Base-by-base conservation (phyloP, 1,140 invertebrate species). In the Venustaconcha ellipsiformis region DNA sequence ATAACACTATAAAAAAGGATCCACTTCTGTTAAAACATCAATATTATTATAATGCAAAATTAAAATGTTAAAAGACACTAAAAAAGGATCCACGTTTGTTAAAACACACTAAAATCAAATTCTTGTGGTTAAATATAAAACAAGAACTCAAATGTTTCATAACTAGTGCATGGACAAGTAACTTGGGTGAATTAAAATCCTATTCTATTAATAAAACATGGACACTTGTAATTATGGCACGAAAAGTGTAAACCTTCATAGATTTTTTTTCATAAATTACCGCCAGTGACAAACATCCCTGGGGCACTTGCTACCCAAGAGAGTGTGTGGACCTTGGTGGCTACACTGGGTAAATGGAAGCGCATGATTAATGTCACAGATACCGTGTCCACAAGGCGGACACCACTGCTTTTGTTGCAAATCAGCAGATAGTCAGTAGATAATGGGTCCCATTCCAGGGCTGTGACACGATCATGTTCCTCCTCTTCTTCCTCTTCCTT, bases 241-340 rank as follows among this genome's bases (percentile, higher is more conserved):
- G 6, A 69, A 57, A n/a, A 18, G 1, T 17, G 48, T 11, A 13
- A 2, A 17, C 57, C n/a, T 23, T 68, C 30, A 72, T 64, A 73
- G 68, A 14, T 18, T 48, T 5, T 18, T 48, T 14, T 18, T 37
- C 12, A 20, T 63, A 15, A 72, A 82, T 76, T 78, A 90, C 90
- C 90, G 73, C 90, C 90, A 57, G 90, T 90, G 17, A 92, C 80
- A 85, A 92, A 92, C 86, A 91, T 90, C 58, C 91, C 91, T 14
- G 91, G 90, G 26, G 90, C 90, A 66, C 84, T 83, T 13, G 82
- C 81, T 17, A 92, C 82, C 91, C 91, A 92, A 14, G 88, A 84
- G 12, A 91, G 67, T 13, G 86, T 88, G 64, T 87, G 84, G 37
- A 89, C 84, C 30, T 86, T 76, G 26, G 87, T 80, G 12, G 90